A percentile compares a stretch with the other conserved stretches of the same genome.
These are phyloP conservation scores for Falcunculus frontatus DNA, from an alignment of 2,113 vertebrate genomes.

Conservation along the genomic window DNA sequence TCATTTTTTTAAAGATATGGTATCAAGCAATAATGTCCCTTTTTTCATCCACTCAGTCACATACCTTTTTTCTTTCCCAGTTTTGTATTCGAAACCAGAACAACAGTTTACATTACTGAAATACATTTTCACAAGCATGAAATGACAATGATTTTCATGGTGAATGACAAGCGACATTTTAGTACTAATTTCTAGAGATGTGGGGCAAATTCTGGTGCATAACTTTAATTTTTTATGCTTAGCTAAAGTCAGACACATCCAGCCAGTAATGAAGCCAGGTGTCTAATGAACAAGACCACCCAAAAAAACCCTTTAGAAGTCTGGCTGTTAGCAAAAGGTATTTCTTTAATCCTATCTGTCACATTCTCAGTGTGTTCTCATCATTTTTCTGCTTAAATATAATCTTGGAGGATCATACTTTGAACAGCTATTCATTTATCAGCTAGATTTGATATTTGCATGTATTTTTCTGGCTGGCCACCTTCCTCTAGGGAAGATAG, in stretches of 20 bases:
- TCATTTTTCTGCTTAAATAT: constrained; percentile 14
- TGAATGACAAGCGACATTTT: background rate
- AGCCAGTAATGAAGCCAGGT: background rate
- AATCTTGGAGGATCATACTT: background rate
- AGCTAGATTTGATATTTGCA: background rate
- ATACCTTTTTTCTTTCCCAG: background rate
- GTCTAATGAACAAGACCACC: background rate
- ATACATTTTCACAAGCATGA: background rate
- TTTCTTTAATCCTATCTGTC: constrained; percentile 17
- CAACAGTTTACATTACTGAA: background rate
- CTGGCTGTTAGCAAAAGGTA: background rate
- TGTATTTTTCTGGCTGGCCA: background rate
- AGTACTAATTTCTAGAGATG: background rate
- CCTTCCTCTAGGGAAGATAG: background rate
- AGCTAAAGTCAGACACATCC: background rate
- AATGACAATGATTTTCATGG: background rate
- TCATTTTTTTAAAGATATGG: background rate
- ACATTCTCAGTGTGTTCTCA: background rate
- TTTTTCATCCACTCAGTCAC: background rate
- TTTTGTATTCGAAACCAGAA: background rate
- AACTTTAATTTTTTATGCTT: background rate
- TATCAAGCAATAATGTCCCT: background rate
- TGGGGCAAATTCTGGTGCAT: background rate
- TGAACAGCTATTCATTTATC: background rate
- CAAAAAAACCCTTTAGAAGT: background rate